Conservation (phyloP, 2,888 invertebrate species). For the Ischnura elegans region DNA sequence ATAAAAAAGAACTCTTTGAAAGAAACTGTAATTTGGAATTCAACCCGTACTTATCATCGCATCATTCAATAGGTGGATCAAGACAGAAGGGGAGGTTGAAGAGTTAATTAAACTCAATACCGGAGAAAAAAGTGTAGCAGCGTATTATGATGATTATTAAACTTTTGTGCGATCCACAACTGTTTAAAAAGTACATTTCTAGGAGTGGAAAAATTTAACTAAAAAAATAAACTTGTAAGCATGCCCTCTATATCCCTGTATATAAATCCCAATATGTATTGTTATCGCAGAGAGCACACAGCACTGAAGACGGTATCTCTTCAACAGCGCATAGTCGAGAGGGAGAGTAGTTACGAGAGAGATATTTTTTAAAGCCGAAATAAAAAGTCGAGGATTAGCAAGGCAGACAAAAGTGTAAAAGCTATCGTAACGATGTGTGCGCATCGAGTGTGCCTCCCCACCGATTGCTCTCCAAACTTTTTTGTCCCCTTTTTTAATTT, state of each 20-base stretch:
- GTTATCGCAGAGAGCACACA: background rate
- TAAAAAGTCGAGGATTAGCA: background rate
- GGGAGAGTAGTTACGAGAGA: background rate
- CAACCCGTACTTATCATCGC: too few species aligned
- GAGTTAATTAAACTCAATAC: too few species aligned
- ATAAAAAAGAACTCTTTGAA: too few species aligned
- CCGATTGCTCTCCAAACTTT: background rate
- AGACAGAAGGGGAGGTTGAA: too few species aligned
- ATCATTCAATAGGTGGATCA: too few species aligned
- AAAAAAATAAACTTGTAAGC: background rate
- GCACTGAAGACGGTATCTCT: background rate
- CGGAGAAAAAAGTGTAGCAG: too few species aligned
- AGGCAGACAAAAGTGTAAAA: background rate
- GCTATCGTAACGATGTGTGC: slow-evolving; percentile 14
- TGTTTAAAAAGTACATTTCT: too few species aligned
- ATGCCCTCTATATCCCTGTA: background rate
- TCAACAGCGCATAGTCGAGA: background rate
- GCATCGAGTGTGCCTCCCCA: slow-evolving; percentile 5
- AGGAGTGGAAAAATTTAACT: too few species aligned
- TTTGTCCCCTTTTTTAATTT: background rate
- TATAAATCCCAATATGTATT: background rate
- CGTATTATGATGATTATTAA: too few species aligned
- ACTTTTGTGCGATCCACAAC: too few species aligned
- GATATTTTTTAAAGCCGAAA: background rate
- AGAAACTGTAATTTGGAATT: too few species aligned